phyloP scores from a whole-genome alignment of 2,888 invertebrate genomes.

The Polymixis lichenea region DNA sequence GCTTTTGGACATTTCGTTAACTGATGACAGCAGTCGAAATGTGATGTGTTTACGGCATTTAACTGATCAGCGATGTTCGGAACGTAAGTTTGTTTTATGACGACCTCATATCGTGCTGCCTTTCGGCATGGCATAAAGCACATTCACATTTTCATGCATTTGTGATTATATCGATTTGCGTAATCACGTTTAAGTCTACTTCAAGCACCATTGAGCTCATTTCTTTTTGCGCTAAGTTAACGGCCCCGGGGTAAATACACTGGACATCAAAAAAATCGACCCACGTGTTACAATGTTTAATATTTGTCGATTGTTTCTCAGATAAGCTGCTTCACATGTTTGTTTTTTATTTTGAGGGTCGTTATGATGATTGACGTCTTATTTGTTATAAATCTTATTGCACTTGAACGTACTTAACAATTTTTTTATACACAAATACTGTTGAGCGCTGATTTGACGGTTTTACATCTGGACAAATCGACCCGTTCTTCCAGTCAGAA shows the following conservation, averaged over 20 bases:
- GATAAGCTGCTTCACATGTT: too few species aligned
- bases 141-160: slow-evolving; percentile 16
- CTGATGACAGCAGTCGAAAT: background rate
- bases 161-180: slow-evolving; percentile 20
- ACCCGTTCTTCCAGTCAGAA: too few species aligned
- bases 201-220: slow-evolving; percentile 41
- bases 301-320: too few species aligned
- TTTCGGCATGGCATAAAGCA: background rate
- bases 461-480: too few species aligned
- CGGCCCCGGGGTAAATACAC: slow-evolving; percentile 4
- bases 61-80: background rate
- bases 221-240: slow-evolving; percentile 7
- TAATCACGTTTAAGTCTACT: slow-evolving; percentile 33
- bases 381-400: too few species aligned
- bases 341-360: too few species aligned
- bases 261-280: too few species aligned
- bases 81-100: background rate
- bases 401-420: too few species aligned
- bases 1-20: background rate
- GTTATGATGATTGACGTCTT: too few species aligned
- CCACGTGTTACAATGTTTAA: too few species aligned
- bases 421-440: too few species aligned
- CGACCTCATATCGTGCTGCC: background rate
- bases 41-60: background rate
- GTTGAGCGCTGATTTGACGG: too few species aligned